These are phyloP conservation scores for Argyresthia albistria DNA, from an alignment of 2,888 invertebrate species.

Conservation along the genomic window DNA sequence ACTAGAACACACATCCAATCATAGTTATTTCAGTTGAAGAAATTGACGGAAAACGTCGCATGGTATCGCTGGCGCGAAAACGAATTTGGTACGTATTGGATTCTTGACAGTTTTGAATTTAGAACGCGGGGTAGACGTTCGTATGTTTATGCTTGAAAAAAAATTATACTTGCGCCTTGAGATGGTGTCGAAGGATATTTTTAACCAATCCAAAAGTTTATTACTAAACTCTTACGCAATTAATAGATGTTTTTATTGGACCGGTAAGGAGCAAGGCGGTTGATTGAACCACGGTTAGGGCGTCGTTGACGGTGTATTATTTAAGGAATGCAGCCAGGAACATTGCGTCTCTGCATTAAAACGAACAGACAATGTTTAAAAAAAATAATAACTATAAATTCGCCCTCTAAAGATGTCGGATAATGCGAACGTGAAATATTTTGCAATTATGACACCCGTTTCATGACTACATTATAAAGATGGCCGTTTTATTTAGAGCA, in stretches of 20 bases:
- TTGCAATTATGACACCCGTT: background rate
- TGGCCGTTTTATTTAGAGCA: background rate
- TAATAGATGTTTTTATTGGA: constrained; percentile 68
- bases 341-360: background rate
- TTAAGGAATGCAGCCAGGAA: background rate
- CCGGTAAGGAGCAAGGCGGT: constrained; percentile 61
- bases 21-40: constrained; percentile 35
- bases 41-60: constrained; percentile 39
- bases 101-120: constrained; percentile 25
- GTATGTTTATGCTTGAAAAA: constrained; percentile 67
- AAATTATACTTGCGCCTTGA: constrained; percentile 54
- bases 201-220: constrained; percentile 67
- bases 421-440: background rate
- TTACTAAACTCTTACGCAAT: constrained; percentile 66
- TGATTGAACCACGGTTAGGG: constrained; percentile 9
- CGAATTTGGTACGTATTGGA: constrained; percentile 50
- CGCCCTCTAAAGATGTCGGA: background rate
- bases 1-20: constrained; percentile 61
- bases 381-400: background rate
- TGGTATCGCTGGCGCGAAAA: constrained; percentile 36
- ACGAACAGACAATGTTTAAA: background rate
- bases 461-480: background rate
- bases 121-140: constrained; percentile 22
- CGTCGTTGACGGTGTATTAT: constrained; percentile 26
- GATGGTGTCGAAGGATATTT: constrained; percentile 53